Base-by-base conservation (phyloP, 2,888 invertebrate species). In the Aplocera efformata region DNA sequence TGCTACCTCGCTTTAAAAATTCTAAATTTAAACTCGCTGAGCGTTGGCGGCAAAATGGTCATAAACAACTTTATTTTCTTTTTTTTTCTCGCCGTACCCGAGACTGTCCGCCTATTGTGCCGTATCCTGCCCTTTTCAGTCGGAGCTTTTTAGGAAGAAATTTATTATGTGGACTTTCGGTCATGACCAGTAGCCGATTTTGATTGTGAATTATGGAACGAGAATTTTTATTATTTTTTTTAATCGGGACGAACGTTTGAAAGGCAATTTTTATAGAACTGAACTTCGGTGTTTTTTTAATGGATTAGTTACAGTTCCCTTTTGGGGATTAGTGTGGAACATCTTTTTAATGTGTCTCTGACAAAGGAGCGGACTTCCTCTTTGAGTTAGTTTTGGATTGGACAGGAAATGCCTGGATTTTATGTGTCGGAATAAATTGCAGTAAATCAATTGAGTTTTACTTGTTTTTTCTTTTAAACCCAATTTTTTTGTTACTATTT, bases 201-300 rank as follows among this genome's bases (percentile, higher is more conserved):
- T 86, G 85, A 88, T 88, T 88, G 86, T 88, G 85, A 88, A 80
- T 78, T 86, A 88, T 86, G 86, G 72, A 73, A 77, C 63, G 61
- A 63, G 57, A 56, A 58, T 58, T 59, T 61, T 57, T 68, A 60
- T 60, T 60, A 48, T 52, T 57, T 60, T 72, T 75, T 75, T 72
- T 72, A 22, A 34, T 69, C 42, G 40, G 13, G 13, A 3, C 44
- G 42, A 62, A 60, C 68, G 65, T 74, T 76, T 71, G 72, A 79
- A 83, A 83, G 83, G 79, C 85, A 46, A 53, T 73, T 68, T 76
- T 79, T 77, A 72, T 73, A 72, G 71, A 69, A 69, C 62, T 39
- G 48, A 42, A 34, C 28, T 55, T 42, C 36, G 26, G 25, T n/a
- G n/a, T 22, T 35, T 42, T 49, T 42, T 52, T 40, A 37, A 42